Conservation (phyloP, 1,140 invertebrate species). For the Bombus cullumanus region DNA sequence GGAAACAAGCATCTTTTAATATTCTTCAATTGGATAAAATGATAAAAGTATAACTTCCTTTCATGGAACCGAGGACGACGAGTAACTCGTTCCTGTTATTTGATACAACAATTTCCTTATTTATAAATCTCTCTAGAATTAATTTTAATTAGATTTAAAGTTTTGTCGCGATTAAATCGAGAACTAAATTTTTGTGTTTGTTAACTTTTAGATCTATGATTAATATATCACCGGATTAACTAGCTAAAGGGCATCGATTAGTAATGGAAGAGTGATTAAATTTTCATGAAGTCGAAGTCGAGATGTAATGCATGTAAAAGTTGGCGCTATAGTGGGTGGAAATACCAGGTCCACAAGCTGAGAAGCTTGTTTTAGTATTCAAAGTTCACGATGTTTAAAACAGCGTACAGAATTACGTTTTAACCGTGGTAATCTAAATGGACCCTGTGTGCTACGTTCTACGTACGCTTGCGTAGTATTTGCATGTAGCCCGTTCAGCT, state of each 20-base stretch:
- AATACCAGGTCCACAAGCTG: too few relatives aligned
- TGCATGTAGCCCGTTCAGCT: not conserved
- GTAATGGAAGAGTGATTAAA: too few relatives aligned
- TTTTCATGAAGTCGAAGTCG: not conserved
- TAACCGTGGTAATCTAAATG: slow-evolving; percentile 40
- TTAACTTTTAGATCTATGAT: too few relatives aligned
- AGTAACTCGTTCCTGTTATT: not conserved
- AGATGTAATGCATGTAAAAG: not conserved
- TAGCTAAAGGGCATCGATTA: too few relatives aligned
- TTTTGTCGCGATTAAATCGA: not conserved
- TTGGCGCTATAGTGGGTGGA: not conserved
- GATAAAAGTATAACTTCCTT: not conserved
- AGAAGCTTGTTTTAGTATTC: not conserved
- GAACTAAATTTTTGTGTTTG: too few relatives aligned
- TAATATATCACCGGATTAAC: too few relatives aligned
- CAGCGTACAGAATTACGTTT: not conserved
- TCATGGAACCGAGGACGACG: not conserved
- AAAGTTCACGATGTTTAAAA: slow-evolving; percentile 2
- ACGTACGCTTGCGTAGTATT: not conserved
- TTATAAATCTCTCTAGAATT: not conserved
- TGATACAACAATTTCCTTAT: too few relatives aligned
- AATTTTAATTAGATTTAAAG: not conserved
- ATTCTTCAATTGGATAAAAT: not conserved
- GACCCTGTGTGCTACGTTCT: slow-evolving; percentile 17
- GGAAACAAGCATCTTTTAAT: not conserved